phyloP scores from a whole-genome alignment of 1,140 invertebrate genomes.

The Microplitis mediator region DNA sequence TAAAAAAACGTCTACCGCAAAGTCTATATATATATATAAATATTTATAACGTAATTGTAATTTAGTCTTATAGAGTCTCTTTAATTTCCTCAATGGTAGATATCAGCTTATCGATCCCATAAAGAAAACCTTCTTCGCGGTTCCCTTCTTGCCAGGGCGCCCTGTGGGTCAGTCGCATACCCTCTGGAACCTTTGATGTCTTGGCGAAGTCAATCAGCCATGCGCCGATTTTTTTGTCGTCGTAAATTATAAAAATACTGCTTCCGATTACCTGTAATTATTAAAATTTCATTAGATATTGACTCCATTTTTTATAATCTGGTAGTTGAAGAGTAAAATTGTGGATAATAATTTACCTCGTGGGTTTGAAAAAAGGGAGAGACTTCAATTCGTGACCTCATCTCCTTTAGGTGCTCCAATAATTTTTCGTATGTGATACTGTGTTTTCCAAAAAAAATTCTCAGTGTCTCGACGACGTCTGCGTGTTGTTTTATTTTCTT shows the following conservation, averaged over 20 bases:
- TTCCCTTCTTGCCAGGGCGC: slow-evolving; percentile 85
- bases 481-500: slow-evolving; percentile 78
- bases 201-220: slow-evolving; percentile 99
- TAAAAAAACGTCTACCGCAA: too few species aligned
- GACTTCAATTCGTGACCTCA: slow-evolving; percentile 79
- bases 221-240: slow-evolving; percentile 81
- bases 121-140: slow-evolving; percentile 92
- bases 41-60: background rate
- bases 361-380: slow-evolving; percentile 88
- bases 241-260: slow-evolving; percentile 93
- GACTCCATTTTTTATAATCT: too few species aligned
- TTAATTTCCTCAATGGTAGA: slow-evolving; percentile 48
- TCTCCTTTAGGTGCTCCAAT: slow-evolving; percentile 75
- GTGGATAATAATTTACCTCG: slow-evolving; percentile 69
- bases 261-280: slow-evolving; percentile 79
- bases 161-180: slow-evolving; percentile 75
- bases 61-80: background rate
- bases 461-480: slow-evolving; percentile 81
- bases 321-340: background rate
- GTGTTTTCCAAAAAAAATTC: slow-evolving; percentile 75
- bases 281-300: background rate
- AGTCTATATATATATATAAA: background rate
- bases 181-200: slow-evolving; percentile 76
- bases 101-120: slow-evolving; percentile 87
- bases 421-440: slow-evolving; percentile 73